phyloP scores from a whole-genome alignment of 2,888 invertebrate species.

The Mayetiola destructor region DNA sequence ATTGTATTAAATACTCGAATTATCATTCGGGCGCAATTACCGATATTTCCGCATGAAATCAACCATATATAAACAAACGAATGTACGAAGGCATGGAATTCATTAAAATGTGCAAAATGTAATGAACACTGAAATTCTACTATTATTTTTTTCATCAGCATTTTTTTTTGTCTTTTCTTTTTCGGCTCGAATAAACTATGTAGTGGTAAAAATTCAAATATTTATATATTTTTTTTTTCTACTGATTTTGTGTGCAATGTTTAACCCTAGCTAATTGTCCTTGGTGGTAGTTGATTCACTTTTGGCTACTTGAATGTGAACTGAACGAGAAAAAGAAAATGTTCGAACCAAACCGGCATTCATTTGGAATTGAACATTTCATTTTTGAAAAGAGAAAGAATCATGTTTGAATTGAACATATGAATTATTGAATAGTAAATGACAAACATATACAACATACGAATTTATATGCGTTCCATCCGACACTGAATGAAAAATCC shows the following conservation, averaged over 20 bases:
- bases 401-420: background rate
- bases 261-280: constrained; percentile 11
- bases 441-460: constrained; percentile 1
- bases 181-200: too few relatives aligned
- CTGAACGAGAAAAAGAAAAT: background rate
- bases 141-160: background rate
- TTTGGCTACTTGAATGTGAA: background rate
- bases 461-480: too few relatives aligned
- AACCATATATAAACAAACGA: background rate
- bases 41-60: background rate
- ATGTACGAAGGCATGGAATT: too few relatives aligned
- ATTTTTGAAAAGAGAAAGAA: background rate
- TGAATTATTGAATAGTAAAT: constrained; percentile 8
- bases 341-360: background rate
- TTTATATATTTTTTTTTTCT: constrained; percentile 10
- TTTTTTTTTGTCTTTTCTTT: background rate
- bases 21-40: constrained; percentile 4
- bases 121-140: too few relatives aligned
- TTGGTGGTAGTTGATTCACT: background rate
- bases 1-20: background rate
- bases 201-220: background rate
- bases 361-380: background rate
- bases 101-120: too few relatives aligned
- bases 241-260: too few relatives aligned
- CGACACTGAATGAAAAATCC: too few relatives aligned